These are phyloP conservation scores for Drosophila saltans DNA, from an alignment of 1,140 invertebrate species.

Conservation along the genomic window DNA sequence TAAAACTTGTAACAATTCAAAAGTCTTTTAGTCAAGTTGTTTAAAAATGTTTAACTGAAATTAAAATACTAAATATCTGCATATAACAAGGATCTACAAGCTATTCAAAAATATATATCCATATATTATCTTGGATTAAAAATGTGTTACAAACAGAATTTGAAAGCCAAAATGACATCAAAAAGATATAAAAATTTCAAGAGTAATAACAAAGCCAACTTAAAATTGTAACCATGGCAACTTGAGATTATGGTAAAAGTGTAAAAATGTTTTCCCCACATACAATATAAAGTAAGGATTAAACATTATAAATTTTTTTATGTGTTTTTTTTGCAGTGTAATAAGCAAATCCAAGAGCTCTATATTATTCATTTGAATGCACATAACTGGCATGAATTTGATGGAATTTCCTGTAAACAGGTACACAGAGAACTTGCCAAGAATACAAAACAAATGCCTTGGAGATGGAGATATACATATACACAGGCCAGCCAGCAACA, in stretches of 20 bases:
- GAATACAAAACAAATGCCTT: constrained; percentile 22
- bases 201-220: background rate
- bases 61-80: too few species aligned
- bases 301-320: constrained; percentile 38
- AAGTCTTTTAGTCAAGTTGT: too few species aligned
- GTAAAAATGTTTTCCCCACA: background rate
- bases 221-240: constrained; percentile 1
- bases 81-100: too few species aligned
- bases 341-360: constrained; percentile 45
- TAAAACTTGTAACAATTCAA: too few species aligned
- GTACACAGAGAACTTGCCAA: constrained; percentile 36
- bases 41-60: too few species aligned
- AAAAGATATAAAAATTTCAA: background rate
- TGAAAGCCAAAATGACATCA: background rate
- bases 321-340: constrained; percentile 43
- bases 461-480: background rate
- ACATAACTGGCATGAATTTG: constrained; percentile 49
- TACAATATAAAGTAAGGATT: background rate
- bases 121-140: too few species aligned
- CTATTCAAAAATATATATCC: too few species aligned
- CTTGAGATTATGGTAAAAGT: background rate
- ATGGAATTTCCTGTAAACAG: constrained; percentile 65
- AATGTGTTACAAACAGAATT: background rate
- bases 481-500: constrained; percentile 4
- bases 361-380: constrained; percentile 64